A percentile compares a stretch with the other conserved stretches of the same genome.
Conservation (phyloP, 1,140 invertebrate species). For the Drosophila miranda region DNA sequence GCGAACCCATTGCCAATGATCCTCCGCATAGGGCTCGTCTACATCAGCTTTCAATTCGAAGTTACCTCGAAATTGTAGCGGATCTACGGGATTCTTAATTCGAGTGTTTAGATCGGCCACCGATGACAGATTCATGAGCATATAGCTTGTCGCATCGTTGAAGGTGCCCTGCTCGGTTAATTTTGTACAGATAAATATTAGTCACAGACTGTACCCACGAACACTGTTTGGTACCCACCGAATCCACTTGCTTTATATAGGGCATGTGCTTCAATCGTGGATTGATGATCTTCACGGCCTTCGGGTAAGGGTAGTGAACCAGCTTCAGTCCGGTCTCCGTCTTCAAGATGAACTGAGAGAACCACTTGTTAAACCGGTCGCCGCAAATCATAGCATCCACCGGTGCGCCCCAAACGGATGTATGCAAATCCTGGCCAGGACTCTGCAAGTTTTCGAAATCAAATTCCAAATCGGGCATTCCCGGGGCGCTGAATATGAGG, state of each 20-base stretch:
- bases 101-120: conserved; percentile 83
- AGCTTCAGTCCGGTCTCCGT: conserved; percentile 84
- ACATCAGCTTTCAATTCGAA: conserved; percentile 83
- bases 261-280: conserved; percentile 57
- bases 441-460: conserved; percentile 71
- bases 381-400: conserved; percentile 85
- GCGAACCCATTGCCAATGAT: conserved; percentile 82
- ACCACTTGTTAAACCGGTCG: conserved; percentile 85
- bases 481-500: conserved; percentile 81
- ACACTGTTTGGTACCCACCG: conserved; percentile 39
- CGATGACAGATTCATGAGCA: conserved; percentile 83
- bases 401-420: conserved; percentile 83
- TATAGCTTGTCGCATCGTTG: conserved; percentile 83
- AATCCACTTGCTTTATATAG: conserved; percentile 59
- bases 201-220: no score
- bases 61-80: conserved; percentile 84
- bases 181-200: background rate
- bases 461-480: conserved; percentile 83
- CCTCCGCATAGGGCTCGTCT: conserved; percentile 82
- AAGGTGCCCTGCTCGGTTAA: conserved; percentile 81
- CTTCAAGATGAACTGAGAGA: conserved; percentile 84
- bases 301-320: conserved; percentile 84
- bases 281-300: conserved; percentile 61
- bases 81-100: conserved; percentile 80
- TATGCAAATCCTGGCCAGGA: conserved; percentile 75